phyloP scores from a whole-genome alignment of 2,113 vertebrate species.

The Phrynosoma platyrhinos region DNA sequence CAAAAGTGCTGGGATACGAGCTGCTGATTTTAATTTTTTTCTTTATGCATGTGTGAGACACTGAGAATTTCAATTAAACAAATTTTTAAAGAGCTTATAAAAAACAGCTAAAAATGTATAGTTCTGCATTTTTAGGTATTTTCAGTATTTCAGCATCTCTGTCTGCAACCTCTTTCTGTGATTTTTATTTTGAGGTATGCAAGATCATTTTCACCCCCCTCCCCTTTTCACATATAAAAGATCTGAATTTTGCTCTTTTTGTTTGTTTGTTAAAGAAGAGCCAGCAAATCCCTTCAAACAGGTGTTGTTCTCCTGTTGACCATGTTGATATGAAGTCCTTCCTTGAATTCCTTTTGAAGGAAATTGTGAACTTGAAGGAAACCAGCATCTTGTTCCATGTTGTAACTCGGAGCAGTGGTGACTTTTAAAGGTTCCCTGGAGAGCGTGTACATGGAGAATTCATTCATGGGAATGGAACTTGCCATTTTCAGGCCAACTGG shows the following conservation, averaged over 20 bases:
- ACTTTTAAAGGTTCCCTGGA: conserved; percentile 89
- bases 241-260: conserved; percentile 33
- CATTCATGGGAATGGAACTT: conserved; percentile 87
- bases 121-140: conserved; percentile 46
- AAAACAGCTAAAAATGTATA: conserved; percentile 65
- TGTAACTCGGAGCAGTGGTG: conserved; percentile 88
- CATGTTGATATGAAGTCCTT: conserved; percentile 82
- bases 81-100: conserved; percentile 69
- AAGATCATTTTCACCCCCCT: conserved; percentile 56
- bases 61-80: conserved; percentile 69
- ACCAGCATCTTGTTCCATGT: conserved; percentile 89
- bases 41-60: conserved; percentile 45
- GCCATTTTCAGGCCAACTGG: conserved; percentile 87
- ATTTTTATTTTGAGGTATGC: conserved; percentile 60
- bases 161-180: conserved; percentile 47
- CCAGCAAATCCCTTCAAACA: conserved; percentile 81
- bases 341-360: conserved; percentile 94
- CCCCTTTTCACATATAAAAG: conserved; percentile 56
- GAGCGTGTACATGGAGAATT: conserved; percentile 96
- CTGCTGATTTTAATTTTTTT: conserved; percentile 43
- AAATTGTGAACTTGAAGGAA: conserved; percentile 98
- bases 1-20: conserved; percentile 62
- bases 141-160: conserved; percentile 53
- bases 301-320: conserved; percentile 96
- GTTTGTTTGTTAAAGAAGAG: conserved; percentile 14